Evolutionary conservation across 2,113 vertebrate species (phyloP).

Genomic region (Aythya baeri): DNA sequence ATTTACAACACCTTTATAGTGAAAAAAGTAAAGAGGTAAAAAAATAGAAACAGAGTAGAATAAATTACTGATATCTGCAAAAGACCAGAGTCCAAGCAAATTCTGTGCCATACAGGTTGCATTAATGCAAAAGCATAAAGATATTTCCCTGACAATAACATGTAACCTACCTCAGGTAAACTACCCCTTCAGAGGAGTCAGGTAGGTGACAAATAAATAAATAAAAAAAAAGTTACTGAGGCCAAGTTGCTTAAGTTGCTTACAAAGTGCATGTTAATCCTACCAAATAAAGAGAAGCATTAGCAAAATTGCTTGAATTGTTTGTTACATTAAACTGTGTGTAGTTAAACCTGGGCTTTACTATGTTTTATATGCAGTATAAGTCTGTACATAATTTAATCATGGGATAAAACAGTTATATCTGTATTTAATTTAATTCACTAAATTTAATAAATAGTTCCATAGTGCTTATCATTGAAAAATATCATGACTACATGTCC

Average conservation of each 20-base stretch:
- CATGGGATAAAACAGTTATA: not conserved
- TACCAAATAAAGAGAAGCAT: not conserved
- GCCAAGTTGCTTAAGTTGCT: not conserved
- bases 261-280: not conserved
- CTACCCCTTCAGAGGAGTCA: not conserved
- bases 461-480: not conserved
- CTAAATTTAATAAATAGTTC: not conserved
- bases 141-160: not conserved
- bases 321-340: fast-evolving
- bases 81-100: not conserved
- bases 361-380: not conserved
- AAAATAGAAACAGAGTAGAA: not conserved
- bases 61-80: not conserved
- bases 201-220: not conserved
- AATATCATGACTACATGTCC: not conserved
- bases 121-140: not conserved
- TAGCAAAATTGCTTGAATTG: not conserved
- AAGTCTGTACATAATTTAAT: not conserved
- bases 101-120: not conserved
- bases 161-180: not conserved
- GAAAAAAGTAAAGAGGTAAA: not conserved
- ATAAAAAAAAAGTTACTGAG: not conserved
- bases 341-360: not conserved
- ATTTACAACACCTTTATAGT: not conserved
- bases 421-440: not conserved